Evolutionary conservation across 1,140 invertebrate genomes (phyloP), one percentile per base, ranked within the genome.

Genomic region (Dryas iulia): DNA sequence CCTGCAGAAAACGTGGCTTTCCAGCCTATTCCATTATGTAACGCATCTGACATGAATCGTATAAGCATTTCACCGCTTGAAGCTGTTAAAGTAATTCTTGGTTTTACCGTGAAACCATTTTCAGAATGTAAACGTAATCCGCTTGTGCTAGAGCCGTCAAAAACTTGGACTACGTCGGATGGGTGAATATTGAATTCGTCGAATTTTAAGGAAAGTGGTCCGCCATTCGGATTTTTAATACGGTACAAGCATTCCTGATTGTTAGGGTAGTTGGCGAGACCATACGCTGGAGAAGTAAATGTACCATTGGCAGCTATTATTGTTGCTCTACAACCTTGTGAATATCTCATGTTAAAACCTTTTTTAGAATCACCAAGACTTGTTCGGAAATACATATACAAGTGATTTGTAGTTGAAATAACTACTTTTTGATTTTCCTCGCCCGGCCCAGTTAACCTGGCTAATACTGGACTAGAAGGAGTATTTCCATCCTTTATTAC

Each of bases 331-430:
- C 96, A 97, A n/a, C 96, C 97, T 92, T 97, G 96, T 53, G 96
- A 96, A 76, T 97, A 98, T 71, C 96, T 94, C 75, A 98, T 96
- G 73, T 96, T 96, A 86, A 98, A 99, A n/a, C 98, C 98, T 79
- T 96, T 95, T 76, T 95, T 95, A 0, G 96, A 97, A 83, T 98
- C 96, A 23, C 96, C 97, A 21, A 98, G 92, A 77, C 96, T 97
- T 0, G 97, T 98, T 85, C 97, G 96, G 83, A 98, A 97, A 82
- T 99, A 99, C 59, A 99, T 86, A 86, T 99, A 99, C 2, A 99
- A 84, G 75, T 96, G 94, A 82, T 95, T 98, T 24, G 96, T 95
- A 0, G 98, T 99, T 0, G 98, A 98, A 89, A 98, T 97, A 24
- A 99, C 94, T 11, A 98, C 96, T 71, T 95, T 94, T 67, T 96